Conservation (phyloP, 2,113 vertebrate species). For the Miniopterus natalensis region DNA sequence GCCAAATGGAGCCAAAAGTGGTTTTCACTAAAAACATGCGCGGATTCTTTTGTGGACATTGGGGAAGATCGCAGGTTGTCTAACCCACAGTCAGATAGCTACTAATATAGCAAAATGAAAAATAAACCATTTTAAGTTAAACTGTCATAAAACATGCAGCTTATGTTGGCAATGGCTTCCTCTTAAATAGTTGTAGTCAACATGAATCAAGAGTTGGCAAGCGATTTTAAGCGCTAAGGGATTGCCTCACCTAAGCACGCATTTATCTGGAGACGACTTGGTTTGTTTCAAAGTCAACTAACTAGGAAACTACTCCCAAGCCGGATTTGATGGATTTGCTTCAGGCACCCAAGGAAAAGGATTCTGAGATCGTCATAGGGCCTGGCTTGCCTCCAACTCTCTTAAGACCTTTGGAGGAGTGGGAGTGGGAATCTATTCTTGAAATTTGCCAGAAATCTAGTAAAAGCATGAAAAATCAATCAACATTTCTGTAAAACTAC, state of each 20-base stretch:
- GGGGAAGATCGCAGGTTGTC: background rate
- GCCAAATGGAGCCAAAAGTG: background rate
- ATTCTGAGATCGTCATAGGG: conserved; percentile 10
- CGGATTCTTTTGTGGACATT: background rate
- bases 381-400: background rate
- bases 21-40: background rate
- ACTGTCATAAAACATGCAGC: background rate
- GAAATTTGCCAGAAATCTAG: background rate
- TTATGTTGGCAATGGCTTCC: background rate
- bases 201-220: conserved; percentile 34
- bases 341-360: background rate
- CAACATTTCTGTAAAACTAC: background rate
- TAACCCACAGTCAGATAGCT: background rate
- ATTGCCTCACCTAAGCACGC: background rate
- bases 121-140: background rate
- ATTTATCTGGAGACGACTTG: background rate
- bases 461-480: conserved; percentile 6
- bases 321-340: background rate
- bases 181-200: conserved; percentile 10
- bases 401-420: background rate
- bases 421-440: background rate
- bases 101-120: background rate
- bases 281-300: conserved; percentile 29
- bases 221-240: background rate
- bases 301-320: conserved; percentile 6